Conservation (phyloP, 2,888 invertebrate genomes). For the Cryptops parisi region DNA sequence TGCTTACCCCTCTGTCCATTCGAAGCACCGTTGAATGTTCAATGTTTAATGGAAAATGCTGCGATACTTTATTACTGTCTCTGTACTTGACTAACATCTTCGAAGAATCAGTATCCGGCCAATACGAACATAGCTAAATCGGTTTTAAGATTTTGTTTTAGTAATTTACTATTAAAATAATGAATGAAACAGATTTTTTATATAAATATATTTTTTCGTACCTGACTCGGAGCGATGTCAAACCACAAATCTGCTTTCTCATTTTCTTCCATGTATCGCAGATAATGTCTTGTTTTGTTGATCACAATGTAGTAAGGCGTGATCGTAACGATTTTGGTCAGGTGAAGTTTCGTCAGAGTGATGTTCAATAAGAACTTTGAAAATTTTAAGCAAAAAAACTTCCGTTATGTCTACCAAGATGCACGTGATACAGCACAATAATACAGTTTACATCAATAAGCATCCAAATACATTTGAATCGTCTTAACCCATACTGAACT, state of each 20-base stretch:
- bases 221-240: conserved; percentile 53
- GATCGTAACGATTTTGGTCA: conserved; percentile 63
- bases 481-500: too few relatives aligned
- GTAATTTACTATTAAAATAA: conserved; percentile 15
- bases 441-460: too few relatives aligned
- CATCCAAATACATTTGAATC: too few relatives aligned
- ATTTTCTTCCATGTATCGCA: conserved; percentile 70
- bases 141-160: too few relatives aligned
- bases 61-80: conserved; percentile 58
- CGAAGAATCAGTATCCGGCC: conserved; percentile 69
- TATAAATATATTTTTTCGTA: conserved; percentile 23
- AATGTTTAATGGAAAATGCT: conserved; percentile 55
- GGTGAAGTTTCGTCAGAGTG: conserved; percentile 51
- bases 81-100: conserved; percentile 63
- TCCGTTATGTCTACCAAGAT: too few relatives aligned
- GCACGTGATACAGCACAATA: too few relatives aligned
- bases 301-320: conserved; percentile 62
- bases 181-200: neutral
- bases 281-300: conserved; percentile 48
- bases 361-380: conserved; percentile 47
- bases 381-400: conserved; percentile 4
- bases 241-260: conserved; percentile 71
- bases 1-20: conserved; percentile 64
- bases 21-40: conserved; percentile 57
- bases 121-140: conserved; percentile 46